Evolutionary conservation across 2,888 invertebrate species (phyloP).

Genomic region (Clistopyga incitator): DNA sequence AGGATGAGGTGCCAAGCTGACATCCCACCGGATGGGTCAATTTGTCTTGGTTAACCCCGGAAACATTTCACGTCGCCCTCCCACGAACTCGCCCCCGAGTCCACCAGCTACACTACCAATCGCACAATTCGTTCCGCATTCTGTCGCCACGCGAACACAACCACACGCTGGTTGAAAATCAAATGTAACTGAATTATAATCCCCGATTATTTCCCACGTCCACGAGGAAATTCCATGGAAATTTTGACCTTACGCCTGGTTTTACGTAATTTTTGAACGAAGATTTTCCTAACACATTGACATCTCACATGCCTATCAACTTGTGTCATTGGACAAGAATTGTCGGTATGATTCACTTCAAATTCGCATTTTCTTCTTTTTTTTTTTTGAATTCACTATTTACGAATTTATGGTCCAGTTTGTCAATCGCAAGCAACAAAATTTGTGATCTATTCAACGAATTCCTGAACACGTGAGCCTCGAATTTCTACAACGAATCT

Average conservation of each 20-base stretch:
- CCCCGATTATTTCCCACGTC: not conserved
- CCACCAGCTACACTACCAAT: slow-evolving; percentile 29
- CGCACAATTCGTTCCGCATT: slow-evolving; percentile 35
- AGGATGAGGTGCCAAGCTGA: slow-evolving; percentile 55
- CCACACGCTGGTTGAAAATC: slow-evolving; percentile 12
- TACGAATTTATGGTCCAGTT: too few species aligned
- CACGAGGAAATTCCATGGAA: not conserved
- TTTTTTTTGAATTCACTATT: too few species aligned
- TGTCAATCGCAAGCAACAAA: too few species aligned
- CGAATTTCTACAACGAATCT: too few species aligned
- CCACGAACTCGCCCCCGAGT: not conserved
- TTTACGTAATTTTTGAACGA: not conserved
- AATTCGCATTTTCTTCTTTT: too few species aligned
- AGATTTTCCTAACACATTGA: too few species aligned
- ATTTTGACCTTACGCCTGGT: not conserved
- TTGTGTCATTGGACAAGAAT: too few species aligned
- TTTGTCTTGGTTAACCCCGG: slow-evolving; percentile 71
- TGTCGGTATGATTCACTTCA: too few species aligned
- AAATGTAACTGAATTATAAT: slow-evolving; percentile 15
- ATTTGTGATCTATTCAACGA: too few species aligned
- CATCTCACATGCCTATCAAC: too few species aligned
- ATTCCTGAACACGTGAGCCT: too few species aligned
- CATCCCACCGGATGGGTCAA: slow-evolving; percentile 64
- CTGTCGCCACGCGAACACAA: slow-evolving; percentile 3
- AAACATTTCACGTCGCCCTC: slow-evolving; percentile 57